Evolutionary conservation across 2,113 vertebrate genomes (phyloP), one percentile per base, ranked within the genome.

Genomic region (Archocentrus centrarchus): DNA sequence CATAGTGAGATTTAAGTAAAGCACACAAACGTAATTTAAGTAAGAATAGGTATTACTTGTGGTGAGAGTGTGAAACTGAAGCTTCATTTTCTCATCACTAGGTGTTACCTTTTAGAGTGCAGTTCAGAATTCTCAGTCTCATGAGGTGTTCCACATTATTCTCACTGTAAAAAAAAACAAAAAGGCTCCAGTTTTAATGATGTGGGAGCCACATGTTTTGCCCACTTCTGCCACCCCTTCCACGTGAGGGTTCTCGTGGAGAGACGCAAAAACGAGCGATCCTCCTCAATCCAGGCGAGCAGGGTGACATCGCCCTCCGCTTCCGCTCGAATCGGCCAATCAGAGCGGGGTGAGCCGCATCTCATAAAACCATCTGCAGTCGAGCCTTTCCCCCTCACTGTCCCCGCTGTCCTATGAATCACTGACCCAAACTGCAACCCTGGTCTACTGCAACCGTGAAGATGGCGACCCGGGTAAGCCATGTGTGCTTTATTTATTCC

Each of bases 381-480:
- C 84, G 83, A 80, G 77, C 79, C 53, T 47, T 39, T 27, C 83
- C 58, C 5, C 62, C 79, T 59, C 68, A 41, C 68, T 32, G 85
- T 86, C 86, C 79, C 83, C 70, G 17, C 86, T 20, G 77, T 86
- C 80, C 66, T 77, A 11, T 18, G 85, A 80, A 50, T 32, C 62
- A 41, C 1, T 35, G 68, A 80, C 35, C 90, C 66, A 57, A 88
- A 59, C 85, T 66, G 77, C 89, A 82, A 79, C 82, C 35, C 77
- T 58, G 47, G 90, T 80, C 88, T 77, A 60, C 85, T 35, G 37
- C 81, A 79, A 88, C 90, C 88, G 90, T 73, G 88, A 96, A 93
- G 92, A 96, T 96, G 96, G 94, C 96, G 91, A 63, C 95, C 86
- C 93, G 95, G 94, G 96, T 96, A 95, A 95, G 94, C 86, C 2